Conservation (phyloP, 1,140 invertebrate species). For the Steinernema khuongi region DNA sequence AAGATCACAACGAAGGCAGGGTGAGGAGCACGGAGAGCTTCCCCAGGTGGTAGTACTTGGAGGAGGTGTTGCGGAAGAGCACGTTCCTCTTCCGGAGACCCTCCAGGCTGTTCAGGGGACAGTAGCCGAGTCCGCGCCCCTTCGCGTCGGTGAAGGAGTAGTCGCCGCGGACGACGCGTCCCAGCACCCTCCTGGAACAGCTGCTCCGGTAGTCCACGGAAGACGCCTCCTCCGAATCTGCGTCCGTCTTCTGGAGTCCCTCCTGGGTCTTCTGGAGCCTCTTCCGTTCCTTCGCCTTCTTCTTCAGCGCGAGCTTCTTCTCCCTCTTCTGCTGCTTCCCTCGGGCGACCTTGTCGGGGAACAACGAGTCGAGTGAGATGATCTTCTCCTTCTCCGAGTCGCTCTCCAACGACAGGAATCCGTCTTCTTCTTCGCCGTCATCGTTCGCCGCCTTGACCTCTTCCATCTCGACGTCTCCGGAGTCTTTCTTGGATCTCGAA, state of each 20-base stretch:
- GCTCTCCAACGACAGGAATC: slow-evolving; percentile 11
- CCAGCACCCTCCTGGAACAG: neutral
- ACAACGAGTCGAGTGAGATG: slow-evolving; percentile 15
- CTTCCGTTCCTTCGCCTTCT: slow-evolving; percentile 14
- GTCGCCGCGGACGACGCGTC: neutral
- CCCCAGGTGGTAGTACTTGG: neutral
- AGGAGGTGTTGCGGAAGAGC: neutral
- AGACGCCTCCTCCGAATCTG: neutral
- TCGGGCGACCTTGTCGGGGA: slow-evolving; percentile 7
- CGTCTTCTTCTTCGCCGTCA: slow-evolving; percentile 3
- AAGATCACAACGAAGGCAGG: neutral
- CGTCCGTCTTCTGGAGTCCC: neutral
- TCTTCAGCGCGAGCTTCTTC: slow-evolving; percentile 5
- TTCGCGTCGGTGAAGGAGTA: slow-evolving; percentile 1
- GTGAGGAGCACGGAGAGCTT: neutral
- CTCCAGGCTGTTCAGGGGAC: neutral
- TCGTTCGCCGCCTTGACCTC: slow-evolving; percentile 16
- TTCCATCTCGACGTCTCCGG: slow-evolving; percentile 19
- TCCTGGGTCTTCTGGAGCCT: neutral
- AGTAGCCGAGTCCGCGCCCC: neutral
- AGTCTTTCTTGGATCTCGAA: neutral
- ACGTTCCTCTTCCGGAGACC: neutral
- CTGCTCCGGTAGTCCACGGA: neutral
- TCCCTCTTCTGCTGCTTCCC: slow-evolving; percentile 17
- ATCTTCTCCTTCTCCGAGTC: neutral